These are phyloP conservation scores for Pemphigus obesinymphae DNA, from an alignment of 1,140 invertebrate species.

Conservation along the genomic window DNA sequence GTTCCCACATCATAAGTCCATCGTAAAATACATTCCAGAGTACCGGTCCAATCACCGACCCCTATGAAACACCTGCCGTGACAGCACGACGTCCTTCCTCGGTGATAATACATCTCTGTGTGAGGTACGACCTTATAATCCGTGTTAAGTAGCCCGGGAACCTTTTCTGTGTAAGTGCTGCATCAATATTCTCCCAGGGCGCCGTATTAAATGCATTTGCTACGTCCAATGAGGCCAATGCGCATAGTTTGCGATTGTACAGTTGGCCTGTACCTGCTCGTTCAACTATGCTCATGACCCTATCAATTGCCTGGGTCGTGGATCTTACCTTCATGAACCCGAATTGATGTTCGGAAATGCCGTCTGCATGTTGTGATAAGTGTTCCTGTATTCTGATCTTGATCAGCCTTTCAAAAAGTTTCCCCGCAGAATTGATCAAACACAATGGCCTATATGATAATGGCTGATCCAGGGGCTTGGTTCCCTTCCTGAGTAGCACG, in stretches of 20 bases:
- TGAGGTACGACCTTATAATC: neutral
- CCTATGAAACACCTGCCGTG: constrained; percentile 46
- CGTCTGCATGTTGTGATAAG: neutral
- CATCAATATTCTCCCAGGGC: constrained; percentile 23
- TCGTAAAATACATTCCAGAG: too few relatives aligned
- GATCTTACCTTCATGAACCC: neutral
- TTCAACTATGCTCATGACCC: neutral
- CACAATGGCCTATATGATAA: neutral
- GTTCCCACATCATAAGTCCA: too few relatives aligned
- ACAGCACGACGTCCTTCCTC: neutral
- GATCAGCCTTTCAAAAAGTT: neutral
- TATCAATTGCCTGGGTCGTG: neutral
- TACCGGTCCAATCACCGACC: constrained; percentile 47
- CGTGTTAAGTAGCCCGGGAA: neutral
- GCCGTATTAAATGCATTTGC: neutral
- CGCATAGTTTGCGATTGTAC: neutral
- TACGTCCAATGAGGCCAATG: neutral
- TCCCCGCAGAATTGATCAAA: neutral
- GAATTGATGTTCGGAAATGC: neutral
- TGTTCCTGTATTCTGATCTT: neutral
- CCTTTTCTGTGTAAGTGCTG: neutral
- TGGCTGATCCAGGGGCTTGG: neutral
- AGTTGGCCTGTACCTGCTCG: neutral
- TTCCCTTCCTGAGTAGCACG: neutral
- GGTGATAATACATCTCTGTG: neutral